Conservation (phyloP, 2,888 invertebrate species). For the Azorinus chamasolen region DNA sequence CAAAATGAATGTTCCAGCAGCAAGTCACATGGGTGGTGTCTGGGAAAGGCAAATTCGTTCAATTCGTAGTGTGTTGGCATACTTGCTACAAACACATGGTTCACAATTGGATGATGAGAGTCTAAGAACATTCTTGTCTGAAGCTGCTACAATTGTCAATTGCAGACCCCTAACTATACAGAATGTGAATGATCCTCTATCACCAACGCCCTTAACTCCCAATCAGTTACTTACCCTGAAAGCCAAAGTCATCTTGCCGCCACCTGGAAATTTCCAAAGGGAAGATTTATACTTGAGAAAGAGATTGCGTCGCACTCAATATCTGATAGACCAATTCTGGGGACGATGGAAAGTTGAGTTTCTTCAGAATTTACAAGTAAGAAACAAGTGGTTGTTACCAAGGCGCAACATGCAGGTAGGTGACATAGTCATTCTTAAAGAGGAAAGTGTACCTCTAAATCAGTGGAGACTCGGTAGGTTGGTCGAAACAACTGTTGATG, state of each 20-base stretch:
- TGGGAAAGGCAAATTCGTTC: too few relatives aligned
- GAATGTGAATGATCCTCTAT: conserved; percentile 11
- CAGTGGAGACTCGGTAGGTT: conserved; percentile 5
- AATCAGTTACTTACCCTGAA: conserved; percentile 13
- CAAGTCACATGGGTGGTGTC: conserved; percentile 69
- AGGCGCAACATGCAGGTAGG: conserved; percentile 7
- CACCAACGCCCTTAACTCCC: background rate
- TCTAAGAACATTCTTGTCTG: conserved; percentile 5
- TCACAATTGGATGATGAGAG: conserved; percentile 9
- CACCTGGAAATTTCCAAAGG: conserved; percentile 3
- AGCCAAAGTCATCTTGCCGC: conserved; percentile 2
- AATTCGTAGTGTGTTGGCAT: too few relatives aligned
- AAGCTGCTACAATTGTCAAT: conserved; percentile 10
- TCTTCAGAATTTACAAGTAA: conserved; percentile 4
- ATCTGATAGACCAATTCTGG: conserved; percentile 8
- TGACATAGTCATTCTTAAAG: conserved; percentile 7
- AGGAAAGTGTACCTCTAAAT: conserved; percentile 2
- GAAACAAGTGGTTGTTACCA: background rate
- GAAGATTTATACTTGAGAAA: conserved; percentile 4
- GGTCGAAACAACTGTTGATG: background rate
- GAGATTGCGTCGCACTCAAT: conserved; percentile 6
- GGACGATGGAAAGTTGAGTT: background rate
- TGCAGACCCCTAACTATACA: conserved; percentile 12
- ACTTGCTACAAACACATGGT: background rate
- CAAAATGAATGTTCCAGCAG: conserved; percentile 63